Evolutionary conservation across 2,113 vertebrate species (phyloP), one percentile per base, ranked within the genome.

Genomic region (Arvicanthis niloticus): DNA sequence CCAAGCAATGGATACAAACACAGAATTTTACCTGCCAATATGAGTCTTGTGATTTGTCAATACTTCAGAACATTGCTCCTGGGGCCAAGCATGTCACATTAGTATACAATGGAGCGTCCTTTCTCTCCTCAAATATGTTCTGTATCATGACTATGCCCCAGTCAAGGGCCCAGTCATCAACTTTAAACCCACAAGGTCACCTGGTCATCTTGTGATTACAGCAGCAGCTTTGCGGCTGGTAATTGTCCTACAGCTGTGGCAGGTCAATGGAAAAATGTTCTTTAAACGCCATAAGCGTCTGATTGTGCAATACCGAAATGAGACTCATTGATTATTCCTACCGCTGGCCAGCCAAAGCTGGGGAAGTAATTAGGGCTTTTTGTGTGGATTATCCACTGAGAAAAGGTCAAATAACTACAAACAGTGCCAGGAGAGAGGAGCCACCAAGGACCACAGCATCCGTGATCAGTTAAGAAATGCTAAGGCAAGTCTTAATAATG

Each of bases 311-410:
- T 99, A 99, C 98, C 98, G 99, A 98, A 99, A 99, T 99, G 98
- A 99, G 98, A 96, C 97, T 96, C 99, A 99, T 99, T 99, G 99
- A 99, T 99, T 99, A 99, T 99, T 99, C 99, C 98, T 98, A 98
- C 97, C 98, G 98, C 98, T 98, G 99, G 98, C 98, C 97, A 98
- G 98, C 98, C 98, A 99, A 99, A 99, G 99, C 99, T 98, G 99
- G 99, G 99, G 99, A 99, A 99, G 99, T 99, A 99, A 99, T 99
- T 99, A 99, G 99, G 99, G 99, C 99, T 99, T 99, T 99, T 99
- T 99, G 99, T 99, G 99, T 99, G 99, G 99, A 99, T 99, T 99
- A 99, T 99, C 99, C 98, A 99, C 98, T 98, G 99, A 99, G 99
- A 99, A 99, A 99, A 99, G 99, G 99, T 99, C 99, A 99, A 99